Base-by-base conservation (phyloP, 2,113 vertebrate genomes). In the Vicugna pacos region DNA sequence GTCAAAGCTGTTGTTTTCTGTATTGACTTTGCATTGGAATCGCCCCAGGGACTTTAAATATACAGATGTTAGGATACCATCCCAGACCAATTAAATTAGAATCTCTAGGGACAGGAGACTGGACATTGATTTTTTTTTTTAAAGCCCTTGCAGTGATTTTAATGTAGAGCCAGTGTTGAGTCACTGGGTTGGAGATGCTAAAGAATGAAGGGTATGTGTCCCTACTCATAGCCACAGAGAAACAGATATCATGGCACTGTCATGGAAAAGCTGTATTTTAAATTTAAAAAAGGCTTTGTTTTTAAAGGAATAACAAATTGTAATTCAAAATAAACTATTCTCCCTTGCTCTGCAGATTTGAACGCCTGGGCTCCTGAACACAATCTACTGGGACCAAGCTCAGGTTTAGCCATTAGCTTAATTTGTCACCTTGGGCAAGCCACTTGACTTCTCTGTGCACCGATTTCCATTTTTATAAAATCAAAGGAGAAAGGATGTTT, bases 391-490 rank as follows among this genome's bases (percentile, higher is more conserved):
- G 73, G 77, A 95, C 60, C 5, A 22, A 56, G 35, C 32, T 75
- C 35, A 69, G 81, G 20, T 52, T 91, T n/a, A 65, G 82, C 30
- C 86, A 88, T 93, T 67, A 97, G 62, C 73, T 96, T 88, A 83
- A 94, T 90, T 42, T 80, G 86, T 96, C 91, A 95, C 91, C 58
- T 89, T 85, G 81, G 38, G 84, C 15, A 84, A 94, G 88, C 10
- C 62, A 70, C 73, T 96, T 96, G 91, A 75, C 60, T 96, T 91
- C 58, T 76, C 19, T 13, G 46, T 60, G 32, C 32, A 86, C 65
- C 46, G 22, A 96, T 93, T 97, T 95, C 46, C 76, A 89, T 86
- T 95, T 96, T 94, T 89, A 83, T 95, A 89, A 97, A 97, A 94
- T 79, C 69, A 90, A 95, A 9, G 15, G n/a, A 22, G 67, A 92